Conservation (phyloP, 2,888 invertebrate genomes). For the Podotricha telesiphe region DNA sequence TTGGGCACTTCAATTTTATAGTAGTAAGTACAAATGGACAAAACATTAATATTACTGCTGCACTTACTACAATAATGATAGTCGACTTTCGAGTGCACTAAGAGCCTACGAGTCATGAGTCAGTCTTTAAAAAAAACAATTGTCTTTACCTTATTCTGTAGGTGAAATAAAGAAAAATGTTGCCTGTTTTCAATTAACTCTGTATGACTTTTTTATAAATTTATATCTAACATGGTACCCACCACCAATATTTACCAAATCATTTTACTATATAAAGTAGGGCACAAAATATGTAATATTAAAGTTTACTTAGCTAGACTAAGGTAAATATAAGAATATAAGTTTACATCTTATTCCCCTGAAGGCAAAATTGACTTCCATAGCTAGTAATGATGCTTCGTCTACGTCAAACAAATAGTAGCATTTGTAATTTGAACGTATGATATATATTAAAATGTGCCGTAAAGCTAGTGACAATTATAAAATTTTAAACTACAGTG, state of each 20-base stretch:
- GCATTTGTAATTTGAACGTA: background rate
- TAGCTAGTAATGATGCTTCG: constrained; percentile 48
- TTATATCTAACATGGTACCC: background rate
- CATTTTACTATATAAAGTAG: constrained; percentile 46
- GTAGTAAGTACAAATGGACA: background rate
- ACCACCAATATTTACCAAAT: background rate
- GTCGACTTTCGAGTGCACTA: constrained; percentile 3
- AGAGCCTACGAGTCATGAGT: background rate
- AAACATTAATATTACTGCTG: constrained; percentile 9
- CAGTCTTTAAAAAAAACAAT: background rate
- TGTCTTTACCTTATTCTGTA: background rate
- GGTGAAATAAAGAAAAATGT: background rate
- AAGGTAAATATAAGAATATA: background rate
- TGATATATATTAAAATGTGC: no score
- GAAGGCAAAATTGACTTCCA: constrained; percentile 50
- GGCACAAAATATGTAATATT: constrained; percentile 41
- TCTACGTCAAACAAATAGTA: background rate
- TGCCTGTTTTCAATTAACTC: background rate
- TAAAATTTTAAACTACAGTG: no score
- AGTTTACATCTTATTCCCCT: constrained; percentile 36
- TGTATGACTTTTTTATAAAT: background rate
- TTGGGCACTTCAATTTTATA: constrained; percentile 19
- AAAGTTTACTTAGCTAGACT: background rate
- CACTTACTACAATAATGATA: background rate
- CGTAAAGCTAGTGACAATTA: no score